Evolutionary conservation across 64 coral and sea anemone genomes (phyloP).

Genomic region (Platygyra sinensis): DNA sequence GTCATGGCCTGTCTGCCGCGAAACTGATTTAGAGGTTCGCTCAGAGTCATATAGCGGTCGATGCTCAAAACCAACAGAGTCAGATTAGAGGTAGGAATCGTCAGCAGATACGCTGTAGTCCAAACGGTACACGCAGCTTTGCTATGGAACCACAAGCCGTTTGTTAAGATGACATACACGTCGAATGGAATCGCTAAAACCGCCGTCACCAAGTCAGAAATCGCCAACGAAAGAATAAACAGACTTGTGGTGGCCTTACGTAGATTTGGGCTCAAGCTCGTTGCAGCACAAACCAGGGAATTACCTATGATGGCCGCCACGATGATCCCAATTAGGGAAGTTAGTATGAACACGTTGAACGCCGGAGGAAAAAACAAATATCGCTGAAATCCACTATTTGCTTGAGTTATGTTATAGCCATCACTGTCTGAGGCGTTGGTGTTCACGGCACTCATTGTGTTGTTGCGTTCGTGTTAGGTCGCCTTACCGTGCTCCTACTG

Average conservation of each 20-base stretch:
- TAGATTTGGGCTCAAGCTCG: slow-evolving; percentile 36
- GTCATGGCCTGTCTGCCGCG: slow-evolving; percentile 47
- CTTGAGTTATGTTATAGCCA: neutral
- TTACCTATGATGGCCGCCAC: slow-evolving; percentile 55
- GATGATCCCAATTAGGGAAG: slow-evolving; percentile 32
- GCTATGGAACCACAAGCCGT: slow-evolving; percentile 48
- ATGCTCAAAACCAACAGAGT: slow-evolving; percentile 60
- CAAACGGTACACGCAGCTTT: slow-evolving; percentile 35
- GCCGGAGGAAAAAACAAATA: neutral
- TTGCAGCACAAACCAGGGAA: slow-evolving; percentile 54
- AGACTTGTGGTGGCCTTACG: slow-evolving; percentile 65
- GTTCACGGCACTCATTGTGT: neutral
- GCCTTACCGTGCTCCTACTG: neutral
- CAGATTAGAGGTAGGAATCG: slow-evolving; percentile 65
- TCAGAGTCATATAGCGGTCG: slow-evolving; percentile 67
- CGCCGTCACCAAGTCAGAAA: slow-evolving; percentile 70
- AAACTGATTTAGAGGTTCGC: slow-evolving; percentile 57
- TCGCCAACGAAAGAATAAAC: slow-evolving; percentile 65
- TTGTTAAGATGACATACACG: slow-evolving; percentile 17
- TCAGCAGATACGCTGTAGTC: slow-evolving; percentile 50
- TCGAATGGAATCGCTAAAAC: slow-evolving; percentile 57
- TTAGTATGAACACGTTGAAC: slow-evolving; percentile 4
- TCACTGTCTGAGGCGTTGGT: neutral
- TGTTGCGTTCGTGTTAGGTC: neutral
- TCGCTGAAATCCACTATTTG: neutral